Base-by-base conservation (phyloP, 2,113 vertebrate species). In the Platanista minor region DNA sequence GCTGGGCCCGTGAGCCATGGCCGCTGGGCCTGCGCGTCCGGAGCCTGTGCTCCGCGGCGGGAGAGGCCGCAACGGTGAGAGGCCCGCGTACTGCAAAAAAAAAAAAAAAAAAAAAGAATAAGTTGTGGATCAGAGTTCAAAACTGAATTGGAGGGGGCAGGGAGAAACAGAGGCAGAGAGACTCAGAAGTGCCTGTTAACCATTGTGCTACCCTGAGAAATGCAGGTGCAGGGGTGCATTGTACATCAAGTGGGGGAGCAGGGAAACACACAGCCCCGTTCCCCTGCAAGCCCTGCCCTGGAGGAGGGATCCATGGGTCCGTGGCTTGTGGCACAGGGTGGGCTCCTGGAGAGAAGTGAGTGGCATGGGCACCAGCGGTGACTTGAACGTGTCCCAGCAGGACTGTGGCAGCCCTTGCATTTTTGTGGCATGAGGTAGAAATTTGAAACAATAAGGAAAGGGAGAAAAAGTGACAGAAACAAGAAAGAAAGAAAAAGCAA, bases 381-480 rank as follows among this genome's bases (percentile, higher is more conserved):
- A 57, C 43, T 36, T 33, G 43, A 31, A 23, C 6, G 36, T 43
- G 52, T 91, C 92, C 64, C 71, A 18, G 36, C 0, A 6, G 84
- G 77, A 49, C 66, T 67, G 39, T 46, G 87, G 84, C 21, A 57
- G 67, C 61, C 89, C 90, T 97, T 96, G 84, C 67, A 88, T 97
- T 95, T 93, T 96, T 87, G 88, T 97, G 96, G 93, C 52, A 71
- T 92, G 95, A 91, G 92, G 87, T 62, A 81, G 93, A 89, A 87
- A 98, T 97, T 90, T 84, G 96, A 94, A 94, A 71, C 83, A 80
- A 95, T 89, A 98, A 96, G 69, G 82, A 94, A 94, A 89, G 8
- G 81, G 71, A 27, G 10, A 1, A 25, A 41, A 43, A 74, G 54
- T 74, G 90, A 91, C 72, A 93, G 94, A 83, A 96, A 85, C 25